Evolutionary conservation across 2,113 vertebrate species (phyloP), one percentile per base, ranked within the genome.

Genomic region (Columba janthina): DNA sequence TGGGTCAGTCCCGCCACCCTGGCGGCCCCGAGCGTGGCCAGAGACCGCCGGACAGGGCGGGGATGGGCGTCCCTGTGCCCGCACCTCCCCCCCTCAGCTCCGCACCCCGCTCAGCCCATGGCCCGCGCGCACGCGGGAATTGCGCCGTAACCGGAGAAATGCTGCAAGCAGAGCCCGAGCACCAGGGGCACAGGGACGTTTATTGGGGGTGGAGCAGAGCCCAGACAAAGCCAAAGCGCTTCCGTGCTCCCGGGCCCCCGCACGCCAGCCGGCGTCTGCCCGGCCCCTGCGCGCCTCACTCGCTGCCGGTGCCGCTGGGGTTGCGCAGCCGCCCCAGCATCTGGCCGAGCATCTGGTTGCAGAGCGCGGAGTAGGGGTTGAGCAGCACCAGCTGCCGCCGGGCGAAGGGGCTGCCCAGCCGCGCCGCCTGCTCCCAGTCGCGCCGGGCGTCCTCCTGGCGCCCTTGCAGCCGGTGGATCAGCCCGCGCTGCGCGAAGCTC

Each of bases 291-390:
- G 28, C 16, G 0, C 7, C 53, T 93, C 81, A 94, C 8, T 71
- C 51, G 18, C 48, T 66, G 6, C 24, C 32, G 3, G 60, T 4
- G 46, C 85, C 13, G 0, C 96, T 54, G 3, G 98, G 98, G 79
- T 98, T 97, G 42, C 97, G 97, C 60, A 99, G 96, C 78, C 98
- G 98, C 67, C 96, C 93, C 95, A 99, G 97, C 94, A 99, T 98
- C 90, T 99, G 98, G 0, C 97, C 93, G 84, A 99, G 98, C 99
- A 99, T 99, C 88, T 98, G 98, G 97, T 99, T 99, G 98, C 99
- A 99, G 61, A 99, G 98, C 2, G 99, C 99, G 0, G 99, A 98
- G 13, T 99, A 99, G 0, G 99, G 99, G 93, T 99, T 99, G 26
- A 99, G 97, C 40, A 96, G 92, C 85, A 98, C 98, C 19, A 98